Evolutionary conservation across 2,113 vertebrate species (phyloP).

Genomic region (Dasyornis broadbenti): DNA sequence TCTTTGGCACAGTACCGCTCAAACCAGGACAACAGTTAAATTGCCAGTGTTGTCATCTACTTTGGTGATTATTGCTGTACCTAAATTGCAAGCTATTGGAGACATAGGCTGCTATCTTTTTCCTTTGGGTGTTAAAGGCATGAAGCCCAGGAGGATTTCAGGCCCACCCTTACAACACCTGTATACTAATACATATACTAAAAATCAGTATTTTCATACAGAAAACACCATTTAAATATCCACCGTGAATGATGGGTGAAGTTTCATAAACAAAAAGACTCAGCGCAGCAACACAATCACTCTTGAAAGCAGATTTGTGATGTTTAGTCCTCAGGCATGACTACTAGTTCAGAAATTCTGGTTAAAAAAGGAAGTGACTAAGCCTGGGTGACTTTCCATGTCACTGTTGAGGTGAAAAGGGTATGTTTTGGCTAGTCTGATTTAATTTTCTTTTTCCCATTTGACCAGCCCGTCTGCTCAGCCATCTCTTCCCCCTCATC

Average conservation of each 20-base stretch:
- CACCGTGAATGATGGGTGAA: background rate
- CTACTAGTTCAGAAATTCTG: background rate
- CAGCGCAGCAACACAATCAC: background rate
- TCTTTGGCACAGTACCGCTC: background rate
- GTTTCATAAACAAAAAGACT: background rate
- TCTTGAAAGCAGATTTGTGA: background rate
- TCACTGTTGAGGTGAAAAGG: background rate
- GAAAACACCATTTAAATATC: background rate
- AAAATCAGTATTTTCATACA: background rate
- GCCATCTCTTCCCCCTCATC: background rate
- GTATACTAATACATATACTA: background rate
- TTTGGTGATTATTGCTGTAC: background rate
- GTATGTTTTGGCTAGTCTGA: background rate
- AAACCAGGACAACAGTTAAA: background rate
- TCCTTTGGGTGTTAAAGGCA: background rate
- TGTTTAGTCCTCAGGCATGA: background rate
- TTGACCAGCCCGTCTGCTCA: background rate
- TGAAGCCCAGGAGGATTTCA: background rate
- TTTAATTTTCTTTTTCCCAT: background rate
- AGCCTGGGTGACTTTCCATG: background rate
- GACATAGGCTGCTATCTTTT: background rate
- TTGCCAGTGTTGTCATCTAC: background rate
- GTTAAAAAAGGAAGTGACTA: background rate
- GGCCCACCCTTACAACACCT: background rate
- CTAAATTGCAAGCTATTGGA: background rate